A percentile compares a stretch with the other conserved stretches of the same genome.
These are phyloP conservation scores for Sturnus vulgaris DNA, from an alignment of 2,113 vertebrate genomes.

Conservation along the genomic window DNA sequence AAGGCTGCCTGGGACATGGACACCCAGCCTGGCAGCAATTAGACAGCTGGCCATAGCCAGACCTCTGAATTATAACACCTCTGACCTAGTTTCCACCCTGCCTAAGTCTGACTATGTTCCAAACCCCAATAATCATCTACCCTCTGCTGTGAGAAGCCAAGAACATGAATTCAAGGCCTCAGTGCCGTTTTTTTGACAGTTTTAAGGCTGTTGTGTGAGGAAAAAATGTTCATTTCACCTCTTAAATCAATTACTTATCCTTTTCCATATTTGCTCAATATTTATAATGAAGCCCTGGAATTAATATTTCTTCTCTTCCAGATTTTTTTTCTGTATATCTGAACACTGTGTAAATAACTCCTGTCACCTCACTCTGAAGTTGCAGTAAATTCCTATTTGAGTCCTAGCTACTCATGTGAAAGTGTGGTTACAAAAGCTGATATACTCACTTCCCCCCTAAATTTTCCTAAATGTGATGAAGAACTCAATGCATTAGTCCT, in stretches of 20 bases:
- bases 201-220: not conserved
- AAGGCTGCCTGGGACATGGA: not conserved
- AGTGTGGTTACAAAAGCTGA: conserved; percentile 30
- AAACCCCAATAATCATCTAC: not conserved
- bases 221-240: not conserved
- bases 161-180: not conserved
- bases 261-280: not conserved
- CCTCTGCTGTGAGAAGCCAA: not conserved
- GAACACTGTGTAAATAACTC: not conserved
- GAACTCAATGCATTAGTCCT: conserved; percentile 36
- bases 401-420: not conserved
- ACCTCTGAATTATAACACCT: not conserved
- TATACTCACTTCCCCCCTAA: not conserved
- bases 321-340: not conserved
- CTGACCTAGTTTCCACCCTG: not conserved
- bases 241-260: not conserved
- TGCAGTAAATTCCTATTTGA: not conserved
- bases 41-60: not conserved
- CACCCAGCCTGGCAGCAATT: not conserved
- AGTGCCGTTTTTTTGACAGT: not conserved
- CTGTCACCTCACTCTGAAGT: not conserved
- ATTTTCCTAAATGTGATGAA: conserved; percentile 40
- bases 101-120: not conserved
- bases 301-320: not conserved
- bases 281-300: not conserved